These are phyloP conservation scores for Amiota communis DNA, from an alignment of 2,888 invertebrate genomes.

Conservation along the genomic window DNA sequence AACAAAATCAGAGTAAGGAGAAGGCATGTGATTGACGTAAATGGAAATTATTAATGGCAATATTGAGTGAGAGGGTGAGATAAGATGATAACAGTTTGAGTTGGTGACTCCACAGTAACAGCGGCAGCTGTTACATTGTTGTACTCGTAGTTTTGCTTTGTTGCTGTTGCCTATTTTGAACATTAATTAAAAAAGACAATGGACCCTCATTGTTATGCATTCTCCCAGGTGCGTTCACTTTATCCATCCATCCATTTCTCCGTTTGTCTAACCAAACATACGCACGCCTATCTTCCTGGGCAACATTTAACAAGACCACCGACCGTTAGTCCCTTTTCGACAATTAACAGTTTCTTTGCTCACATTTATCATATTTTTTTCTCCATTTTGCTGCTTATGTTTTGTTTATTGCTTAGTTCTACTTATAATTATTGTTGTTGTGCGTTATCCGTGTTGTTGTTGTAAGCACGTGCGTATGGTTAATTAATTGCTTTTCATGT, in stretches of 20 bases:
- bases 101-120: neutral
- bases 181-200: constrained; percentile 63
- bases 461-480: neutral
- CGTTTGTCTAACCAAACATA: neutral
- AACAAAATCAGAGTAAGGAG: neutral
- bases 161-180: constrained; percentile 40
- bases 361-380: constrained; percentile 13
- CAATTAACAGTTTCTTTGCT: constrained; percentile 55
- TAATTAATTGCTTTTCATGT: constrained; percentile 19
- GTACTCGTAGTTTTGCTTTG: constrained; percentile 31
- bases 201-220: constrained; percentile 30
- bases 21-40: constrained; percentile 9
- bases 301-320: neutral
- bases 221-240: constrained; percentile 7
- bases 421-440: neutral
- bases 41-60: constrained; percentile 38
- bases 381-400: neutral
- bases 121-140: constrained; percentile 28
- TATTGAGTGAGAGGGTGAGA: neutral
- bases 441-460: neutral
- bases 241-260: neutral
- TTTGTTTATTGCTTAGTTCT: neutral
- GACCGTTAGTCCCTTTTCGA: constrained; percentile 23
- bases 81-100: no score
- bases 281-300: neutral